Conservation (phyloP, 2,113 vertebrate species). For the Phaetusa simplex region DNA sequence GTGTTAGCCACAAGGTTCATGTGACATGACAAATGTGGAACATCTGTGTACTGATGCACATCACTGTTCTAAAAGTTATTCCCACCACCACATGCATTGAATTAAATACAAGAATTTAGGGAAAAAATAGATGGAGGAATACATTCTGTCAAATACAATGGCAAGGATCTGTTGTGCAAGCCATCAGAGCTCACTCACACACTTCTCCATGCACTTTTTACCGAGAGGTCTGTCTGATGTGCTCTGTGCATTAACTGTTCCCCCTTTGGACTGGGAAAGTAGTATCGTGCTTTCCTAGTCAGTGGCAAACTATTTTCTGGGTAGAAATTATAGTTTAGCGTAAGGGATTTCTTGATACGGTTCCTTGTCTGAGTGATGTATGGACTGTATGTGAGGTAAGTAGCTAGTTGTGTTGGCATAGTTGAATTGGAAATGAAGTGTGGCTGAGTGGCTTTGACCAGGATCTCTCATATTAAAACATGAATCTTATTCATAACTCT, state of each 20-base stretch:
- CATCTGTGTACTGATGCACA: conserved; percentile 57
- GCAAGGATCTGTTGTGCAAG: conserved; percentile 13
- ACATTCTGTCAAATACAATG: neutral
- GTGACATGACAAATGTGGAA: conserved; percentile 53
- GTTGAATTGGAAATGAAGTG: neutral
- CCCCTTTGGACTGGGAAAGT: neutral
- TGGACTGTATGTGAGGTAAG: neutral
- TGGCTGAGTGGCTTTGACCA: neutral
- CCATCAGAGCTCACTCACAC: neutral
- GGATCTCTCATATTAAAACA: neutral
- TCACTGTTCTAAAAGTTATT: conserved; percentile 34
- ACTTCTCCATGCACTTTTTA: neutral
- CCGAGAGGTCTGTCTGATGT: neutral
- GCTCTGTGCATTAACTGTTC: neutral
- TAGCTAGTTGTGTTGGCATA: neutral
- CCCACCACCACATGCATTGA: conserved; percentile 28
- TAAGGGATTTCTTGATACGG: neutral
- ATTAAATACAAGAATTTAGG: conserved; percentile 47
- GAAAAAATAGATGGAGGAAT: conserved; percentile 33
- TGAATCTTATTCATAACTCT: neutral
- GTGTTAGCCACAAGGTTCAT: conserved; percentile 39
- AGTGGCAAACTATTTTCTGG: neutral
- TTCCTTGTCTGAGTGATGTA: neutral
- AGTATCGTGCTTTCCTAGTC: neutral
- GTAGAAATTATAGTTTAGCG: neutral